Conservation (phyloP, 92 coral and sea anemone genomes). For the Galaxea fascicularis region DNA sequence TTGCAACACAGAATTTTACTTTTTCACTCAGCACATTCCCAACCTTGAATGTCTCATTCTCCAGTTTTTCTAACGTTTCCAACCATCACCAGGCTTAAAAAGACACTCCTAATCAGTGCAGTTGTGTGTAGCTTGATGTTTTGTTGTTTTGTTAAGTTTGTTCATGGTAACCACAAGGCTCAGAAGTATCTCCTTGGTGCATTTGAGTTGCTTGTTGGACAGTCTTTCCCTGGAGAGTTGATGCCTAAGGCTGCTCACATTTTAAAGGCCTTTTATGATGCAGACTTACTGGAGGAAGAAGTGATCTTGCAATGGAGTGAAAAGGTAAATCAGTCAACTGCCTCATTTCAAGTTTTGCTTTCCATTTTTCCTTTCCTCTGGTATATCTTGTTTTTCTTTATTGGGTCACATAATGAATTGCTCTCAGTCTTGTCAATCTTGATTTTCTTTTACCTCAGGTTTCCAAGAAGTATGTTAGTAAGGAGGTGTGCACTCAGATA, state of each 20-base stretch:
- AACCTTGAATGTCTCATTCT: too few species aligned
- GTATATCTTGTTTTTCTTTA: not conserved
- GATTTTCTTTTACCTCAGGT: constrained; percentile 59
- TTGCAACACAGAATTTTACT: too few species aligned
- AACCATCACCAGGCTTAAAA: too few species aligned
- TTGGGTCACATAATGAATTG: too few species aligned
- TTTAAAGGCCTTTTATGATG: constrained; percentile 86
- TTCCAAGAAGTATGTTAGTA: constrained; percentile 95
- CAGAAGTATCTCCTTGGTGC: constrained; percentile 99
- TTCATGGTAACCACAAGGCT: constrained; percentile 90
- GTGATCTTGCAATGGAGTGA: constrained; percentile 90
- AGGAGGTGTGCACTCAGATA: constrained; percentile 85
- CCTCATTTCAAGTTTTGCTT: not conserved
- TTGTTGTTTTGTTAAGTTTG: constrained; percentile 70
- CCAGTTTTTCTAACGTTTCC: too few species aligned
- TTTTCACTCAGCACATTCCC: too few species aligned
- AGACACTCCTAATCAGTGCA: too few species aligned
- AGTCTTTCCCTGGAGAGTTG: constrained; percentile 89
- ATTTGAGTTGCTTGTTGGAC: constrained; percentile 95
- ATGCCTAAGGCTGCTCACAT: constrained; percentile 93
- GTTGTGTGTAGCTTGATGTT: not conserved
- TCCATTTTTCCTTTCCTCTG: not conserved
- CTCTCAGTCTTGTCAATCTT: not conserved
- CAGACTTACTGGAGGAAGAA: constrained; percentile 93
- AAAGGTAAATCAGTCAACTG: constrained; percentile 67